Evolutionary conservation across 2,888 invertebrate species (phyloP).

Genomic region (Drosophila buzzatii): DNA sequence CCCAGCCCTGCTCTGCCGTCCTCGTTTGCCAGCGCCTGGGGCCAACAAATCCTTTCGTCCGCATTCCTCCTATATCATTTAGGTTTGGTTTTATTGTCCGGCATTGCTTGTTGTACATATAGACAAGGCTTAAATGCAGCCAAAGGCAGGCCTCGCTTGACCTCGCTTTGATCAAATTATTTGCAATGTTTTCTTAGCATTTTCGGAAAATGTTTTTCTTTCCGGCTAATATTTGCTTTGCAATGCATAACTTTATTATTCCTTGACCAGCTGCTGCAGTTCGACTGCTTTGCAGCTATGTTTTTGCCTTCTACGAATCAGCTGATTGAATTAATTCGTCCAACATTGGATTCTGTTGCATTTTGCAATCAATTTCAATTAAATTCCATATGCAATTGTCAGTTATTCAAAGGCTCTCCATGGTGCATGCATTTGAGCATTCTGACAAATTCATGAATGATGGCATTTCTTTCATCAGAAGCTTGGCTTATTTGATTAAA

Average conservation of each 20-base stretch:
- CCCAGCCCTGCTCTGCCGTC: not conserved
- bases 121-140: constrained; percentile 64
- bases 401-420: constrained; percentile 7
- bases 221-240: constrained; percentile 56
- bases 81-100: constrained; percentile 71
- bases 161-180: constrained; percentile 48
- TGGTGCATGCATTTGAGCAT: constrained; percentile 25
- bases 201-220: constrained; percentile 50
- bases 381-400: constrained; percentile 47
- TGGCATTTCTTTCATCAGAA: constrained; percentile 25
- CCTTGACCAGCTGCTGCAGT: constrained; percentile 38
- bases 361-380: constrained; percentile 69
- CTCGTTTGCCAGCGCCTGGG: constrained; percentile 21
- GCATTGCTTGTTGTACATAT: constrained; percentile 55
- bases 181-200: constrained; percentile 62
- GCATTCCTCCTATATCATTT: constrained; percentile 56
- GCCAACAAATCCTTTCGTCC: constrained; percentile 51
- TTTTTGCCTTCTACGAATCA: constrained; percentile 26
- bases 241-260: constrained; percentile 62
- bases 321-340: constrained; percentile 59
- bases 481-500: constrained; percentile 48
- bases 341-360: constrained; percentile 33
- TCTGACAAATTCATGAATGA: constrained; percentile 15
- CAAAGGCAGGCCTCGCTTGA: constrained; percentile 44
- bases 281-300: constrained; percentile 20